A percentile compares a stretch with the other conserved stretches of the same genome.
phyloP scores from a whole-genome alignment of 2,888 invertebrate species.

The Zaprionus bogoriensis region DNA sequence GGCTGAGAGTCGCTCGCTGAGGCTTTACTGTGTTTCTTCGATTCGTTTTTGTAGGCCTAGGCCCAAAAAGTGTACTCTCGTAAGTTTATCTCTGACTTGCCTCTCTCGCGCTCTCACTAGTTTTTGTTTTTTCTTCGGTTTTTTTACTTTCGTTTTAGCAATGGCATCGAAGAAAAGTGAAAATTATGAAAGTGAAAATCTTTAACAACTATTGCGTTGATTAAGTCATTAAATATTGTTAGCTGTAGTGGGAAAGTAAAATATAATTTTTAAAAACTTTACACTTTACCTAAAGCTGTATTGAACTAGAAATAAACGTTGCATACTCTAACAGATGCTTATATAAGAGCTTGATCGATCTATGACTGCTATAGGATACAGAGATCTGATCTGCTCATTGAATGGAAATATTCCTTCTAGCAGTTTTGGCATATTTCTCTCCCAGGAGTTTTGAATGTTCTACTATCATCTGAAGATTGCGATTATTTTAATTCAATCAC shows the following conservation, averaged over 20 bases:
- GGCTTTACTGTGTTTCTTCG: conserved; percentile 34
- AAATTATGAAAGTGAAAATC: conserved; percentile 69
- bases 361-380: too few species aligned
- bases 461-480: too few species aligned
- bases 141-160: conserved; percentile 67
- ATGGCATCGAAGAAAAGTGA: conserved; percentile 66
- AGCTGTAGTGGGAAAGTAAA: conserved; percentile 32
- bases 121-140: conserved; percentile 37
- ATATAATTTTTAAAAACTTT: too few species aligned
- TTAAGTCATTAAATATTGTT: conserved; percentile 42
- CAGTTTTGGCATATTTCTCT: too few species aligned
- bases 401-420: too few species aligned
- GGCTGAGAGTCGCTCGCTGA: conserved; percentile 29
- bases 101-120: background rate
- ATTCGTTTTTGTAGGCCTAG: conserved; percentile 37
- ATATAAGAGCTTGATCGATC: too few species aligned
- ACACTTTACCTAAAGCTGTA: too few species aligned
- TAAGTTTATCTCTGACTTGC: conserved; percentile 23
- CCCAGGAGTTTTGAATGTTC: too few species aligned
- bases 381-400: too few species aligned
- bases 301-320: too few species aligned
- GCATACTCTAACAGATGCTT: too few species aligned
- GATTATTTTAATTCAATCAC: too few species aligned
- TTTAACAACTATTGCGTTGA: conserved; percentile 31
- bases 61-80: conserved; percentile 33